Evolutionary conservation across 2,797 vertebrate species (phyloP).

Genomic region (Ctenopoma multispine): DNA sequence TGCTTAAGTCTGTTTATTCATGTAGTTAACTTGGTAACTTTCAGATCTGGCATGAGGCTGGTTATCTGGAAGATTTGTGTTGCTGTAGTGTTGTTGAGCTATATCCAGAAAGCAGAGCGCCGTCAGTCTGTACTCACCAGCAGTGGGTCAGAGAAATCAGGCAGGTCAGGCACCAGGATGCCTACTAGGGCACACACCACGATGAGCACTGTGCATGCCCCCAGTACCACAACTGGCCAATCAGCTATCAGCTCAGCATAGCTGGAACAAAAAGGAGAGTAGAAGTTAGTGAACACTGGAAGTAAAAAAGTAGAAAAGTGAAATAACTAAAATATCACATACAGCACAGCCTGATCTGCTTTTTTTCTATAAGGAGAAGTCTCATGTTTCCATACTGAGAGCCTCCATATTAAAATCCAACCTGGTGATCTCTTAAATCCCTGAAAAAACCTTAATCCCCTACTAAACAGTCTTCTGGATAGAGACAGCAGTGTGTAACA

Average conservation of each 20-base stretch:
- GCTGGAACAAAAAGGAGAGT: constrained; percentile 74
- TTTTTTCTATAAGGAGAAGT: background rate
- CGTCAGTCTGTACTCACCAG: constrained; percentile 85
- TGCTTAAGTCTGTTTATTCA: background rate
- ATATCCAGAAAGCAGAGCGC: background rate
- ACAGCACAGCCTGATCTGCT: too few relatives aligned
- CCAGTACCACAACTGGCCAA: constrained; percentile 97
- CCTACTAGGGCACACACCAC: constrained; percentile 95
- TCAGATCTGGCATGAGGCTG: background rate
- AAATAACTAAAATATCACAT: background rate
- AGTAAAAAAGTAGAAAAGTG: background rate
- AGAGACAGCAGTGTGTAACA: constrained; percentile 11
- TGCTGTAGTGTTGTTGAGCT: background rate
- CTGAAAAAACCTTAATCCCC: background rate
- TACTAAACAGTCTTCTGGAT: constrained; percentile 23
- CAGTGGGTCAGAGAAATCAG: constrained; percentile 96
- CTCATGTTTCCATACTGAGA: background rate
- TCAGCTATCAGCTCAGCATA: constrained; percentile 96
- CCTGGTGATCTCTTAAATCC: constrained; percentile 1
- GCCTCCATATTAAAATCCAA: background rate
- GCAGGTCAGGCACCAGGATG: constrained; percentile 94
- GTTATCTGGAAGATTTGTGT: background rate
- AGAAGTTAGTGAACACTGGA: background rate
- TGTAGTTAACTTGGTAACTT: background rate
- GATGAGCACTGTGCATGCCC: constrained; percentile 95